These are phyloP conservation scores for Oceanites oceanicus DNA, from an alignment of 2,113 vertebrate species.

Conservation along the genomic window DNA sequence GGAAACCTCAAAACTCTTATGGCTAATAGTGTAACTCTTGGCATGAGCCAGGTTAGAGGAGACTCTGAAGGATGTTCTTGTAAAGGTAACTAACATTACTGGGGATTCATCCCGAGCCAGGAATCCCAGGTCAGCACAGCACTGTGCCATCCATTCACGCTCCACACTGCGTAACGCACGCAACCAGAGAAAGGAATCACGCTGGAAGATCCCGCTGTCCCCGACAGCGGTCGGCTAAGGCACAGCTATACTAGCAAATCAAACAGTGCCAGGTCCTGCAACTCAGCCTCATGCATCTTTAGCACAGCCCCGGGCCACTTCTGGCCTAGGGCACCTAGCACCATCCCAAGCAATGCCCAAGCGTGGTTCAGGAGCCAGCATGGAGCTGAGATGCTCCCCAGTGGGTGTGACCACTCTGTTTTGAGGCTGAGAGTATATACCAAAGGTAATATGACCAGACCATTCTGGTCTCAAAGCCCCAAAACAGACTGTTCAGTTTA, in stretches of 20 bases:
- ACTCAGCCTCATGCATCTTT: background rate
- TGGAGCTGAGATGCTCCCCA: background rate
- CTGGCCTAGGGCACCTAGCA: background rate
- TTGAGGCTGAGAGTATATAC: background rate
- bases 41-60: background rate
- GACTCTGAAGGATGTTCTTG: background rate
- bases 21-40: no score
- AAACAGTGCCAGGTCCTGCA: background rate
- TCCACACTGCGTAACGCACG: background rate
- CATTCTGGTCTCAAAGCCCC: background rate
- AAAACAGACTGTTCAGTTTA: background rate
- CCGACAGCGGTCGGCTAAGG: background rate
- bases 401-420: background rate
- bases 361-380: background rate
- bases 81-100: background rate
- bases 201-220: rapidly evolving
- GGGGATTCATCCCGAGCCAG: background rate
- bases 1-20: background rate
- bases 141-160: background rate
- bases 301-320: background rate
- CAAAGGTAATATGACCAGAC: background rate
- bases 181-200: background rate
- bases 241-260: background rate
- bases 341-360: background rate
- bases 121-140: background rate